A percentile compares a stretch with the other conserved stretches of the same genome.
Evolutionary conservation across 1,140 invertebrate species (phyloP).

Genomic region (Drosophila kanapiae): DNA sequence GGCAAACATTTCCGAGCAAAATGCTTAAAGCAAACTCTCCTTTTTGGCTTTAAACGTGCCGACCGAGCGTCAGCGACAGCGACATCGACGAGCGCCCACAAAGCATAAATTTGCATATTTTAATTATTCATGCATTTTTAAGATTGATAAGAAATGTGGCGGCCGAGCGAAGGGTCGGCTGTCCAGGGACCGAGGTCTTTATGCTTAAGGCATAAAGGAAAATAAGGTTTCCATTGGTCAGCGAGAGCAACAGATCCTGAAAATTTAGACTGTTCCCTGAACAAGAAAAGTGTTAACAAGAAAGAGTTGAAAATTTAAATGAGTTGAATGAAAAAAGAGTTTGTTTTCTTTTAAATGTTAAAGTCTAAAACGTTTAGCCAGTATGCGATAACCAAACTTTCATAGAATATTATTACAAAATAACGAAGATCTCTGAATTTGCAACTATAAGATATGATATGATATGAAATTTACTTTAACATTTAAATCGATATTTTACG

Average conservation of each 20-base stretch:
- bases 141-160: constrained; percentile 76
- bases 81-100: constrained; percentile 56
- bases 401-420: too few relatives aligned
- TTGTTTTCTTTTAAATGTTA: not conserved
- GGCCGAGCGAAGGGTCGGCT: constrained; percentile 16
- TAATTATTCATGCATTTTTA: constrained; percentile 84
- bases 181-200: constrained; percentile 24
- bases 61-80: constrained; percentile 16
- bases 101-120: constrained; percentile 78
- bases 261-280: constrained; percentile 5
- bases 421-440: too few relatives aligned
- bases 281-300: constrained; percentile 22
- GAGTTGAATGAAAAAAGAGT: constrained; percentile 8
- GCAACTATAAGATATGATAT: too few relatives aligned
- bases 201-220: constrained; percentile 26
- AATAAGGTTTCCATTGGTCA: constrained; percentile 28
- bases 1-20: constrained; percentile 57
- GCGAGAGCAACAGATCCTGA: constrained; percentile 18
- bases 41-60: constrained; percentile 53
- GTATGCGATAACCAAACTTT: not conserved
- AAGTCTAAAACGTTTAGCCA: not conserved
- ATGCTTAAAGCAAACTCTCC: constrained; percentile 45
- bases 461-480: too few relatives aligned
- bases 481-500: too few relatives aligned
- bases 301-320: constrained; percentile 30